phyloP scores from a whole-genome alignment of 2,888 invertebrate species.

The Polydrusus tereticollis region DNA sequence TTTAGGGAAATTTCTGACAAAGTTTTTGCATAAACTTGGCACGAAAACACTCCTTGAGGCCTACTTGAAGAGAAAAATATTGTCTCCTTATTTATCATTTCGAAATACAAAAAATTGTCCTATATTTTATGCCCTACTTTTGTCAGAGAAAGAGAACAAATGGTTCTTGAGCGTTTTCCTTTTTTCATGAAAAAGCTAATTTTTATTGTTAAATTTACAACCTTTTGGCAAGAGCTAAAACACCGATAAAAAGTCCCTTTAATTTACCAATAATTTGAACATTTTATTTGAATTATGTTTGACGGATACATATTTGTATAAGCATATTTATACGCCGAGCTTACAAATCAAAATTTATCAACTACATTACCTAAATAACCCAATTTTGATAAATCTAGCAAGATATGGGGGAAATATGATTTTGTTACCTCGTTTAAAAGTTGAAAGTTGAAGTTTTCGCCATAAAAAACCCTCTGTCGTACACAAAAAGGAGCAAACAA shows the following conservation, averaged over 20 bases:
- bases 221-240: not conserved
- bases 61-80: constrained; percentile 15
- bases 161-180: constrained; percentile 13
- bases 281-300: not conserved
- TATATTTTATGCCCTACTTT: constrained; percentile 9
- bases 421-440: too few relatives aligned
- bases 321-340: not conserved
- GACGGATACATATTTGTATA: not conserved
- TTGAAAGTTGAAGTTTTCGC: too few relatives aligned
- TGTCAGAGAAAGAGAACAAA: constrained; percentile 11
- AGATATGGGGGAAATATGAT: too few relatives aligned
- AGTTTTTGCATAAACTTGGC: constrained; percentile 16
- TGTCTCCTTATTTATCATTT: constrained; percentile 25
- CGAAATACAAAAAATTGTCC: constrained; percentile 8
- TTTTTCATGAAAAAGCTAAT: not conserved
- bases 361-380: not conserved
- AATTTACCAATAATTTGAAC: not conserved
- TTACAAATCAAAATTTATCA: not conserved
- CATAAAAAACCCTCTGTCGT: too few relatives aligned
- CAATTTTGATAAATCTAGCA: not conserved
- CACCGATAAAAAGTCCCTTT: not conserved
- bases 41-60: constrained; percentile 12
- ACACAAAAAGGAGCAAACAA: too few relatives aligned
- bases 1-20: constrained; percentile 6
- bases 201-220: constrained; percentile 1